Base-by-base conservation (phyloP, 92 coral and sea anemone species). In the Meandrina meandrites region DNA sequence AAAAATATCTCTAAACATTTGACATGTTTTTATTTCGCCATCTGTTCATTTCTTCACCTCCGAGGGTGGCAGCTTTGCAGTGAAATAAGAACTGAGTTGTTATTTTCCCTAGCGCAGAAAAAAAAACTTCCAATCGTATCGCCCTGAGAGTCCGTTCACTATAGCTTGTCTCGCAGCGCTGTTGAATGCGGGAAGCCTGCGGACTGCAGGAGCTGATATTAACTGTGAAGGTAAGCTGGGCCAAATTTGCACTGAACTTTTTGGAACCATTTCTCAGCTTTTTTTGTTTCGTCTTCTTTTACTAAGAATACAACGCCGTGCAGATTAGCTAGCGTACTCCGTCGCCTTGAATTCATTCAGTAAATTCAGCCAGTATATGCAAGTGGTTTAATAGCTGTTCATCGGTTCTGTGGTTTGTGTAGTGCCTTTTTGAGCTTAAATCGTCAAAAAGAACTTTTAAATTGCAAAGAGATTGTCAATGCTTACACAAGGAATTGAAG, bases 31-130 rank as follows among this genome's bases (percentile, higher is more conserved):
- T n/a, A 67, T 77, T 19, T 62, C 30, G 77, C 82, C 88, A 78
- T 85, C 88, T 85, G 88, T 66, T 85, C 77, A 42, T 31, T 85
- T 64, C 45, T 45, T 24, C 60, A 60, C 18, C 88, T 30, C 60
- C 82, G 19, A 47, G 77, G 88, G 88, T 54, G 88, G 81, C 64
- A 48, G 81, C 36, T 18, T 64, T 4, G 47, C 76, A 3, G 17
- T 47, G 76, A 64, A 66, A 85, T 60, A 62, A 77, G 72, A 85
- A n/a, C 81, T 27, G 60, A 62, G 82, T 66, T 76, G 54, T 74
- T 74, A 53, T 75, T 16, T 75, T 54, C 58, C 8, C 62, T 2
- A n/a, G 4, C 47, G 3, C 14, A n/a, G n/a, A 34, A 73, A 54
- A 12, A 19, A 27, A 32, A 11, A 34, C 18, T 9, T 13, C 19